Evolutionary conservation across 2,888 invertebrate species (phyloP).

Genomic region (Conchocele bisecta): DNA sequence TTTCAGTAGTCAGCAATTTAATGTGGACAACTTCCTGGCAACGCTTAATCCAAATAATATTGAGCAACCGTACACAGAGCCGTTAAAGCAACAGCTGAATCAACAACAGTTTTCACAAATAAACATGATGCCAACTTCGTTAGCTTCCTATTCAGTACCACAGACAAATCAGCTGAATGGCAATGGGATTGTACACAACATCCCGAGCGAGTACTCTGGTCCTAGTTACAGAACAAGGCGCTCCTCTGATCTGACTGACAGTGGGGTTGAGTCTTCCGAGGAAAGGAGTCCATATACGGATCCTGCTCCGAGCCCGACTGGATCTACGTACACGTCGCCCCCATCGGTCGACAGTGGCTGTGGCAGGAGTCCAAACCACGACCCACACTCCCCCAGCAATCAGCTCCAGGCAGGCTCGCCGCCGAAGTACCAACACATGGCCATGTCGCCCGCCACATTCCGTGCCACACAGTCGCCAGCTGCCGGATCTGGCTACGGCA

Average conservation of each 20-base stretch:
- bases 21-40: no score
- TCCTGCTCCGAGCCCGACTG: conserved; percentile 53
- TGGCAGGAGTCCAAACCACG: conserved; percentile 51
- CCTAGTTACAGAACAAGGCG: no score
- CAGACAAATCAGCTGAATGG: no score
- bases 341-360: conserved; percentile 63
- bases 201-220: no score
- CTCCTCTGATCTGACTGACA: conserved; percentile 35
- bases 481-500: conserved; percentile 31
- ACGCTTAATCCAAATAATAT: no score
- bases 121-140: no score
- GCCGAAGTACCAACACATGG: conserved; percentile 32
- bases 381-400: conserved; percentile 14
- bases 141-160: no score
- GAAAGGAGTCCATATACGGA: conserved; percentile 48
- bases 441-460: conserved; percentile 27
- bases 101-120: no score
- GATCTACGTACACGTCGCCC: conserved; percentile 59
- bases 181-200: no score
- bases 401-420: conserved; percentile 20
- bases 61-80: not conserved
- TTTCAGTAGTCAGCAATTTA: no score
- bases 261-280: conserved; percentile 50
- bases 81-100: conserved; percentile 10
- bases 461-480: conserved; percentile 40